Evolutionary conservation across 2,113 vertebrate species (phyloP), one percentile per base, ranked within the genome.

Genomic region (Ornithorhynchus anatinus): DNA sequence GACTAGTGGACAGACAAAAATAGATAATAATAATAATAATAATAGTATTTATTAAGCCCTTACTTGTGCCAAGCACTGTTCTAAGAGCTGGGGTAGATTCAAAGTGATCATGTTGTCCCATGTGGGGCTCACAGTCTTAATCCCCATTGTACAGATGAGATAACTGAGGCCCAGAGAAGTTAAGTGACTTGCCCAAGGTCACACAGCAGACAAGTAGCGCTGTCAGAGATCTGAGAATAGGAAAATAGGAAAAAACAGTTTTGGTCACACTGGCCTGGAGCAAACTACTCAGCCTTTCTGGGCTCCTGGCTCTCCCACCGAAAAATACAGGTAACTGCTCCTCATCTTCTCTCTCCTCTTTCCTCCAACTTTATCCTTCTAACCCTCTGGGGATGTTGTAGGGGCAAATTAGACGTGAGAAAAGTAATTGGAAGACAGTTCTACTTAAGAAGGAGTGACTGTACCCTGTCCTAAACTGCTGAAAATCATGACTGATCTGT

Each of bases 371-470:
- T n/a, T n/a, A n/a, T 39, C 17, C 32, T 7, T 16, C 50, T 51
- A 10, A 29, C 3, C 5, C 0, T 65, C 16, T 3, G 5, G 25
- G 40, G 7, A 27, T 0, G 4, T 7, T 39, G 25, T 7, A 3
- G 14, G 64, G 23, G 36, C 22, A 20, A 61, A 38, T 19, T 12
- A 31, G 39, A 15, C 5, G 2, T 13, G 16, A 2, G n/a, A 4
- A 5, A 45, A 29, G 7, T 10, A 22, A 19, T 23, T 19, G 1
- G 9, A 40, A 39, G 59, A 47, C 19, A 50, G 33, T 33, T 2
- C 25, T 6, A 11, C 2, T 2, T 11, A 27, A 25, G 12, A 1
- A 16, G 0, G 0, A 19, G n/a, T 0, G 20, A 8, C 16, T 14
- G 31, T n/a, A 3, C 5, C 25, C 57, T n/a, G 22, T 36, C 17